Base-by-base conservation (phyloP, 2,797 vertebrate species). In the Cygnus olor region DNA sequence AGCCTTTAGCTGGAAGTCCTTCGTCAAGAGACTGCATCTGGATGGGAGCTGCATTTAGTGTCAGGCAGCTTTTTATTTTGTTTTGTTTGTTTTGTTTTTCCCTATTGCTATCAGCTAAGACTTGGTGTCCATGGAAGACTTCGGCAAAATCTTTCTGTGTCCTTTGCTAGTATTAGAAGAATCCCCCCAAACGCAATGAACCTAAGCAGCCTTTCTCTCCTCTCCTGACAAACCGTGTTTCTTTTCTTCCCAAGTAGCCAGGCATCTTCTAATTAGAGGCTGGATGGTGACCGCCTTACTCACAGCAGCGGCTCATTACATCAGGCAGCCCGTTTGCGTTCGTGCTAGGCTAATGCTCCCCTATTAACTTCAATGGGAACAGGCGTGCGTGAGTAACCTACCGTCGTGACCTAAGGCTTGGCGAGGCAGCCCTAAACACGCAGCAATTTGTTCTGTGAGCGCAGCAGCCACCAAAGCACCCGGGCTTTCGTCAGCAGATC, bases 191-290 rank as follows among this genome's bases (percentile, higher is more conserved):
- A 77, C 14, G 15, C 22, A 5, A 32, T 65, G 38, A 40, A 86
- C 71, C 54, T 40, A 38, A 82, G 34, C 78, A 69, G 49, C 54
- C 28, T 47, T 71, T 73, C 47, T 66, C 57, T 90, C 28, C 54
- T 38, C 36, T 85, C 49, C 60, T 60, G 61, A 38, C 32, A 65
- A 65, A 87, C 25, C 21, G 53, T 10, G 25, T 22, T 86, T 57
- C 38, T 92, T 90, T 93, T 80, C 74, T 94, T 94, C 78, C 57
- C 72, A 69, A 78, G 78, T 32, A 92, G 32, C 69, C 80, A 92
- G 69, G 74, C 74, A 66, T 83, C 91, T 82, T 53, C 11, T 32
- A 93, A 89, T 68, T 61, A 5, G n/a, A 45, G 27, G 30, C 81
- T 58, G 78, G 86, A 65, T 24, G 1, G 7, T 17, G 83, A 80